Evolutionary conservation across 2,113 vertebrate species (phyloP).

Genomic region (Sarotherodon lohbergeri): DNA sequence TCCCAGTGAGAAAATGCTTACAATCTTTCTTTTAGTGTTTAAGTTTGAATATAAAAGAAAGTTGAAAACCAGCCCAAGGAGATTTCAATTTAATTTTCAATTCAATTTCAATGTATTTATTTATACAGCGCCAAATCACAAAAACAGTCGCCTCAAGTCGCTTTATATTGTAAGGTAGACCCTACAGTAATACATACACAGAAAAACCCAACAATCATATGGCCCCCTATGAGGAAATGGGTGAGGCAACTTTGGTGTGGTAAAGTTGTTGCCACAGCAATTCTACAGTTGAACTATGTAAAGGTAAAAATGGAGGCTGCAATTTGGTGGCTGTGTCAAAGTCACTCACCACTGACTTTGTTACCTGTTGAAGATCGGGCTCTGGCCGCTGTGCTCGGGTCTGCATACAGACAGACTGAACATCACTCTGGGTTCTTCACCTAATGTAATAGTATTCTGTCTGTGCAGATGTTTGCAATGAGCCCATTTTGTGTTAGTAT

Average conservation of each 20-base stretch:
- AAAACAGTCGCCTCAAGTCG: neutral
- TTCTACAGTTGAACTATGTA: neutral
- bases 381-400: accelerated
- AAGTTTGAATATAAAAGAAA: neutral
- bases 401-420: neutral
- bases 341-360: neutral
- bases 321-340: neutral
- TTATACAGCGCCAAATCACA: neutral
- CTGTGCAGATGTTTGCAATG: neutral
- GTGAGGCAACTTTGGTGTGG: neutral
- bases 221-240: neutral
- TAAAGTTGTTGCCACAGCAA: neutral
- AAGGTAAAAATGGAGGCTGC: neutral
- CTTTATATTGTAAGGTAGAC: neutral
- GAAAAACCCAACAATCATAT: neutral
- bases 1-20: neutral
- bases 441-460: neutral
- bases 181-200: neutral
- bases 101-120: neutral
- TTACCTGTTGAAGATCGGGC: neutral
- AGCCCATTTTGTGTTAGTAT: neutral
- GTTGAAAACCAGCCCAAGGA: neutral
- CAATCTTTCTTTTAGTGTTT: neutral
- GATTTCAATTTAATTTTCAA: neutral
- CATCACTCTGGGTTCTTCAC: neutral